Evolutionary conservation across 2,113 vertebrate species (phyloP).

Genomic region (Pseudopodoces humilis): DNA sequence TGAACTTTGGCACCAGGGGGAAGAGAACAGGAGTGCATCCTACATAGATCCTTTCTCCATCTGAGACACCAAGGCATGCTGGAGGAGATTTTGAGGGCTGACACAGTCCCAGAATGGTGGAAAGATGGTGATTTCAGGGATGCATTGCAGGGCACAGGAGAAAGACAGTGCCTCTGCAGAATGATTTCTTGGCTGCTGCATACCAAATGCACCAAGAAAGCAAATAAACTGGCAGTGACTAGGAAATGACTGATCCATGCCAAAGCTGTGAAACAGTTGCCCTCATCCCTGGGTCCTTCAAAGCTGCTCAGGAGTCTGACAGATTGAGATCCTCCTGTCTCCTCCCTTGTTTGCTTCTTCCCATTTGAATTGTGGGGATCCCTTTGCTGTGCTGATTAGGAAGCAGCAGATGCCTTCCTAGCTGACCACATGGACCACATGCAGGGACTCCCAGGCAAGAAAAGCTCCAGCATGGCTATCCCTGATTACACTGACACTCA

Average conservation of each 20-base stretch:
- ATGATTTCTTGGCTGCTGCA: neutral
- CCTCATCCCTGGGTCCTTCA: neutral
- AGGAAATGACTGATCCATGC: neutral
- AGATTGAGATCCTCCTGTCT: neutral
- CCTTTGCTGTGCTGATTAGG: neutral
- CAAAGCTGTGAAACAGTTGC: neutral
- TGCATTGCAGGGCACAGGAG: neutral
- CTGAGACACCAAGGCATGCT: neutral
- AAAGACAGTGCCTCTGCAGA: accelerated
- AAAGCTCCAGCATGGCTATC: neutral
- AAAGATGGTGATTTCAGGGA: neutral
- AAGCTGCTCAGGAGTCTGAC: neutral
- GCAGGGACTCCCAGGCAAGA: neutral
- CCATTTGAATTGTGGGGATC: neutral
- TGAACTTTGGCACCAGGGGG: neutral
- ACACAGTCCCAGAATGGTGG: neutral
- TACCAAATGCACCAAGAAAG: neutral
- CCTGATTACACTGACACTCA: neutral
- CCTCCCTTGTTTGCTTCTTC: neutral
- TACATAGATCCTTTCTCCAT: neutral
- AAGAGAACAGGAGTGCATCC: neutral
- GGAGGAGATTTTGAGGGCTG: neutral
- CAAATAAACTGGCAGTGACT: neutral
- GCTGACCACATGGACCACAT: neutral
- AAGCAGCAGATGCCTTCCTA: neutral